Percentiles rank a stretch among this genome's conserved stretches.
These are phyloP conservation scores for Bradypus variegatus DNA, from an alignment of 2,797 vertebrate genomes.

Conservation along the genomic window DNA sequence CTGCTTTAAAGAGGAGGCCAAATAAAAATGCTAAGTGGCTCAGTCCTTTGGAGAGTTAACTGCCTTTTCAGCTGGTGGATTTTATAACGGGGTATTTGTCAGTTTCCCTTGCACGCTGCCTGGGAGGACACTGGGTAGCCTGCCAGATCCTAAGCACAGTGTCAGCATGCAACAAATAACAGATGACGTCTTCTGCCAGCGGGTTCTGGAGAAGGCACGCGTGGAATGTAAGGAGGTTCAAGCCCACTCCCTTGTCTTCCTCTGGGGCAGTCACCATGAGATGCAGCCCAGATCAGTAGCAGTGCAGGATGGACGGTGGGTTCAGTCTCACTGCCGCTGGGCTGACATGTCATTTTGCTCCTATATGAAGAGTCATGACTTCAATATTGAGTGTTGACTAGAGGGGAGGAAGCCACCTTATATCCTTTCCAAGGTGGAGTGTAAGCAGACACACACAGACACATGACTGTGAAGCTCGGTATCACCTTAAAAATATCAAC, in stretches of 20 bases:
- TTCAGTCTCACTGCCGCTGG: not conserved
- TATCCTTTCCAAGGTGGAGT: not conserved
- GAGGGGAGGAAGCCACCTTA: not conserved
- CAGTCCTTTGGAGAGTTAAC: not conserved
- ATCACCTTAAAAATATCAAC: not conserved
- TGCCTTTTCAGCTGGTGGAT: not conserved
- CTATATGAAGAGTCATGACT: not conserved
- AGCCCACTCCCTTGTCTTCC: not conserved
- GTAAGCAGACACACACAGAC: accelerated
- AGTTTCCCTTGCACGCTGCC: not conserved
- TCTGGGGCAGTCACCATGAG: not conserved
- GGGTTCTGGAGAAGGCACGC: not conserved
- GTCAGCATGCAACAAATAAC: constrained; percentile 8
- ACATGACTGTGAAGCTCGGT: not conserved
- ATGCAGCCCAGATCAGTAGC: not conserved
- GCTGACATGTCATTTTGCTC: not conserved
- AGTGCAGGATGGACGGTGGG: accelerated
- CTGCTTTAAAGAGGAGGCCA: not conserved
- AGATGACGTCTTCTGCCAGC: not conserved
- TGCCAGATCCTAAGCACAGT: constrained; percentile 8
- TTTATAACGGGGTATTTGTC: constrained; percentile 30
- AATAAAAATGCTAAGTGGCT: not conserved
- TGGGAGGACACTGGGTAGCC: not conserved
- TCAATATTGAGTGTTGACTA: not conserved
- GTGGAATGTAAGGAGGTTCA: not conserved